Base-by-base conservation (phyloP, 1,140 invertebrate genomes). In the Sipha flava region DNA sequence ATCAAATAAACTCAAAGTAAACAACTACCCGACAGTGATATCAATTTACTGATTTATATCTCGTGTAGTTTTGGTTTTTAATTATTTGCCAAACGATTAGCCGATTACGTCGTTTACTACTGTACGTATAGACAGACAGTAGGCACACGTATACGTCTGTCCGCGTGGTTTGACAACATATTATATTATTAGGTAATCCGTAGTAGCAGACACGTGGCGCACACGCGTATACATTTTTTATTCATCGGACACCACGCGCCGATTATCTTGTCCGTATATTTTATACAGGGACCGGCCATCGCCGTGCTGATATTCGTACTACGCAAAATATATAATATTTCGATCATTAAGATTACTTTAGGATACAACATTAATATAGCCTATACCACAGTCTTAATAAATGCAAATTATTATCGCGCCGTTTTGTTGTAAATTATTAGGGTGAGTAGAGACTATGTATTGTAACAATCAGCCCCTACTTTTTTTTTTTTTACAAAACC, bases 181-280 rank as follows among this genome's bases (percentile, higher is more conserved):
- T 5, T 68, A 23, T 68, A 23, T 23, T 43, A 43, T 66, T 40
- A 43, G 64, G 21, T 66, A 57, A 54, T 49, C 70, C 31, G n/a
- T 29, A 57, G 26, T 5, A 59, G 26, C 3, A 59, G 54, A 6
- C 73, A 59, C 73, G 73, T 77, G 73, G 34, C 73, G 23, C 4
- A 57, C 73, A 77, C 73, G 73, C 34, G 73, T 57, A 31, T 23
- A 29, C 16, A 29, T 70, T 68, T 31, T 49, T 54, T 77, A 54
- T 23, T 31, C 6, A 23, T 70, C 12, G 21, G 47, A 73, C 16
- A 18, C 14, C 1, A 29, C 43, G 34, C 52, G 23, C 73, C 34
- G 73, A 77, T 77, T 77, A 57, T 77, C 52, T 77, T 77, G 52
- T 77, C 73, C 29, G n/a, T 54, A 7, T 64, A n/a, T 68, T 68